These are phyloP conservation scores for Sebastolobus alascanus DNA, from an alignment of 2,797 vertebrate species.

Conservation along the genomic window DNA sequence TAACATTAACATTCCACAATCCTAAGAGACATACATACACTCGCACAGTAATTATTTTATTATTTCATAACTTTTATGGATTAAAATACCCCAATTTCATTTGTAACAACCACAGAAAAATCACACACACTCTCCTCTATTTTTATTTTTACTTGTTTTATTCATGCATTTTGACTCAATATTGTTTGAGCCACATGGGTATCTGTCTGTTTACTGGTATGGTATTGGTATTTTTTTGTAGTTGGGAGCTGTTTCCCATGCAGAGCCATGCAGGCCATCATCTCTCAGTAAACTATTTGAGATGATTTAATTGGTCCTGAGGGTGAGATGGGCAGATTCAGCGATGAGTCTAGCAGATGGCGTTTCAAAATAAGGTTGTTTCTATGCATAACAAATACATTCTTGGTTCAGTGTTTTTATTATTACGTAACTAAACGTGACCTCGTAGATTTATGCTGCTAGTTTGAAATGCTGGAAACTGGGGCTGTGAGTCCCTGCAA, in stretches of 20 bases:
- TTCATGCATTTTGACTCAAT: background rate
- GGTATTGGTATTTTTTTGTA: background rate
- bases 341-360: conserved; percentile 22
- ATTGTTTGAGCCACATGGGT: background rate
- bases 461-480: conserved; percentile 38
- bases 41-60: background rate
- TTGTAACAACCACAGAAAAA: background rate
- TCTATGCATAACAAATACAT: conserved; percentile 7
- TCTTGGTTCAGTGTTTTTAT: conserved; percentile 13
- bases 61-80: background rate
- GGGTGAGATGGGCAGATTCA: conserved; percentile 9
- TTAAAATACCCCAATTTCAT: background rate
- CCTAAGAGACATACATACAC: background rate
- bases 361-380: background rate
- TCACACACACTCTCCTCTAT: background rate
- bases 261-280: conserved; percentile 3
- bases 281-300: conserved; percentile 3
- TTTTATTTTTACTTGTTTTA: background rate
- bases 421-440: conserved; percentile 25
- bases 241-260: background rate
- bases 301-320: conserved; percentile 25
- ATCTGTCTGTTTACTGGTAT: conserved; percentile 4
- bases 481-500: conserved; percentile 23
- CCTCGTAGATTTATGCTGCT: background rate
- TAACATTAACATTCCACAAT: background rate